phyloP scores from a whole-genome alignment of 2,797 vertebrate genomes.

The Neosalanx taihuensis region DNA sequence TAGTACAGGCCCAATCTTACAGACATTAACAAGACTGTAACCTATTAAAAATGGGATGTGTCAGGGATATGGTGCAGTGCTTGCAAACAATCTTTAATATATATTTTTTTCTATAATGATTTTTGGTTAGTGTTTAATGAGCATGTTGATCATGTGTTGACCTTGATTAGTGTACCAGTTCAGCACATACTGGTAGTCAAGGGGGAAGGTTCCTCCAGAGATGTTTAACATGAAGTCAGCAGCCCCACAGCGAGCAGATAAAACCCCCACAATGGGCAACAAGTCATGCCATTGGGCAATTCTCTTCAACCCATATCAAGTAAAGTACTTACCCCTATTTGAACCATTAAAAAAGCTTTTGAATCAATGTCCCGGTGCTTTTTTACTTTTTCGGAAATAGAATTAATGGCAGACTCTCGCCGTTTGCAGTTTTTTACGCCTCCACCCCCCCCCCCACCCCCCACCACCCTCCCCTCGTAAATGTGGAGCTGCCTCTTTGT shows the following conservation, averaged over 20 bases:
- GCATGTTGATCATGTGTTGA: not conserved
- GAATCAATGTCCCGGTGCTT: conserved; percentile 35
- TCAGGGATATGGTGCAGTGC: not conserved
- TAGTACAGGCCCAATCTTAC: too few species aligned
- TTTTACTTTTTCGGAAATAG: not conserved
- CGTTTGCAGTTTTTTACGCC: too few species aligned
- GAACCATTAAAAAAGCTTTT: conserved; percentile 28
- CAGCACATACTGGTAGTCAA: not conserved
- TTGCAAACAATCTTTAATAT: not conserved
- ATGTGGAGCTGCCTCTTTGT: conserved; percentile 43
- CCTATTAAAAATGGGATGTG: not conserved
- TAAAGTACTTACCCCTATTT: conserved; percentile 25
- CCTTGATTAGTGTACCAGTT: not conserved
- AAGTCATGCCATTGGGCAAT: conserved; percentile 23
- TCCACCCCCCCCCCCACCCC: too few species aligned
- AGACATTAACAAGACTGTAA: too few species aligned
- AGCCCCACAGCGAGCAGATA: not conserved
- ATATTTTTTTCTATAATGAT: too few species aligned
- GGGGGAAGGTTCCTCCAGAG: not conserved
- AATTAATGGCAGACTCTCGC: conserved; percentile 31
- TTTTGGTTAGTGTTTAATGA: not conserved
- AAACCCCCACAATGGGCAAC: conserved; percentile 10
- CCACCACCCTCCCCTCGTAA: conserved; percentile 20
- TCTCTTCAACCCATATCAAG: conserved; percentile 22
- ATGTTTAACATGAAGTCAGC: conserved; percentile 1